A percentile compares a stretch with the other conserved stretches of the same genome.
These are phyloP conservation scores for Pygoscelis adeliae DNA, from an alignment of 2,113 vertebrate genomes.

Conservation along the genomic window DNA sequence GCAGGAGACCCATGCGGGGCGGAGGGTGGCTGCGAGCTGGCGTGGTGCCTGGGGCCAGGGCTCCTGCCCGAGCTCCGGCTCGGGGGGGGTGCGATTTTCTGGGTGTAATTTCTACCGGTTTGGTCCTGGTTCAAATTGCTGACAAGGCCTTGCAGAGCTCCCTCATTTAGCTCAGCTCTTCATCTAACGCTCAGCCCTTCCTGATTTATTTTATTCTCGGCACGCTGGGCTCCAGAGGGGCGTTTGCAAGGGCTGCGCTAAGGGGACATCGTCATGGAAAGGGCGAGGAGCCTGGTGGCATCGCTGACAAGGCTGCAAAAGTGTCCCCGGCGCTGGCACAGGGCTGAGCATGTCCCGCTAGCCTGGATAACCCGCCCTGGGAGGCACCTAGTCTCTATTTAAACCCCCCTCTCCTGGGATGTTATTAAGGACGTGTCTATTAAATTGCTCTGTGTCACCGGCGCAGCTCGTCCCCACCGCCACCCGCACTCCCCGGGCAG, in stretches of 20 bases:
- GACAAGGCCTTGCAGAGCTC: background rate
- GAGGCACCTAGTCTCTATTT: background rate
- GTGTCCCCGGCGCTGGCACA: background rate
- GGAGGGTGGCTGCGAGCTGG: fast-evolving
- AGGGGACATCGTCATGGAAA: fast-evolving
- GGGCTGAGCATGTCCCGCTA: background rate
- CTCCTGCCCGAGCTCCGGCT: fast-evolving
- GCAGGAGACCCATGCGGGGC: fast-evolving
- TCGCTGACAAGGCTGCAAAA: background rate
- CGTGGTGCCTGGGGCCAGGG: fast-evolving
- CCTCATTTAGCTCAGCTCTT: background rate
- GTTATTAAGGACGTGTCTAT: background rate
- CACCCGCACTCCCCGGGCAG: background rate
- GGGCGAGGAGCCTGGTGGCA: background rate
- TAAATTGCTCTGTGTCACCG: background rate
- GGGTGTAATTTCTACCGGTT: background rate
- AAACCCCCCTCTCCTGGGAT: conserved; percentile 6
- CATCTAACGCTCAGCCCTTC: background rate
- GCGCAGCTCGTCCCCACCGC: background rate
- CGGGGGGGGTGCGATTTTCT: background rate
- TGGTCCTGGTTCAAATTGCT: background rate
- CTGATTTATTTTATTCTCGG: background rate
- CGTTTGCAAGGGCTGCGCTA: background rate
- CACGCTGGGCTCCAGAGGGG: fast-evolving
- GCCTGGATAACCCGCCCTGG: conserved; percentile 33